These are phyloP conservation scores for Drosophila bocqueti DNA, from an alignment of 1,140 invertebrate species.

Conservation along the genomic window DNA sequence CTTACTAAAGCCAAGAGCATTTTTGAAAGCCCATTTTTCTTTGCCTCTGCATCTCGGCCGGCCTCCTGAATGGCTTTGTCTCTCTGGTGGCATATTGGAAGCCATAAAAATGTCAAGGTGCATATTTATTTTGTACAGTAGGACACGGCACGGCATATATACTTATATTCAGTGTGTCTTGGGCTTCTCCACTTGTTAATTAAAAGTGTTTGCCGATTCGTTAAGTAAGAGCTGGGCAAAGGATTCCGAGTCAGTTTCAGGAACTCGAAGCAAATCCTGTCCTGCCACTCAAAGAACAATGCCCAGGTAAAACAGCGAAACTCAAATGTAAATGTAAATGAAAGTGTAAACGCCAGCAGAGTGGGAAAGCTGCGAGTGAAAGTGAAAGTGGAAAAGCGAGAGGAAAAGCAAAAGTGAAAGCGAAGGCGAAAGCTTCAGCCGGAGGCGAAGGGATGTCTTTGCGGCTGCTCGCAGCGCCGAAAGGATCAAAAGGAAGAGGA, in stretches of 20 bases:
- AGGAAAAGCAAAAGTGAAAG: neutral
- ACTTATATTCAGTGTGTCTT: conserved; percentile 9
- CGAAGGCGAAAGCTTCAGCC: conserved; percentile 6
- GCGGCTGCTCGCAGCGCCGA: neutral
- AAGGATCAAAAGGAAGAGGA: conserved; percentile 40
- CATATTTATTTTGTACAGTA: conserved; percentile 27
- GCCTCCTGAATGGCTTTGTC: neutral
- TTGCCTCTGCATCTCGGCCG: neutral
- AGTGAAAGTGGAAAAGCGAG: conserved; percentile 2
- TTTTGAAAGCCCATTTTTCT: conserved; percentile 23
- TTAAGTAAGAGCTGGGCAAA: conserved; percentile 17
- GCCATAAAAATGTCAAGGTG: conserved; percentile 53
- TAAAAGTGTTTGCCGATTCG: conserved; percentile 49
- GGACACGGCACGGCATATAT: too few relatives aligned
- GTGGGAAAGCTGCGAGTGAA: neutral
- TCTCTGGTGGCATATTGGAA: conserved; percentile 33
- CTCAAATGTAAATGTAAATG: conserved; percentile 22
- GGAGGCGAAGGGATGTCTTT: neutral
- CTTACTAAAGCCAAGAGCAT: conserved; percentile 33
- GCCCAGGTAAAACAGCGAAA: conserved; percentile 19
- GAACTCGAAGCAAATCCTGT: neutral
- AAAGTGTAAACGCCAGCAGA: conserved; percentile 2
- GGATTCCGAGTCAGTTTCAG: neutral
- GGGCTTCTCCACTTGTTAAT: conserved; percentile 35
- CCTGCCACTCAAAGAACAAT: neutral